Evolutionary conservation across 2,113 vertebrate genomes (phyloP).

Genomic region (cat (Felis catus)): F.catus_Fca126_mat1.0 CM031423.1:70709001-70709500

Average conservation of each 20-base stretch:
- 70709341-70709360: neutral
- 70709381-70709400: neutral
- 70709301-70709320: neutral
- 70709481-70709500: neutral
- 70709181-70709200: neutral
- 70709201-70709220: neutral
- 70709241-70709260: neutral
- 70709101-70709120: neutral
- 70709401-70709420: neutral
- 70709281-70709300: neutral
- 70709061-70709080: neutral
- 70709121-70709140: neutral
- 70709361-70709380: neutral
- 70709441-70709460: neutral
- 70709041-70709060: neutral
- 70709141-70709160: neutral
- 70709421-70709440: neutral
- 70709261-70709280: neutral
- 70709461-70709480: neutral
- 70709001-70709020: neutral
- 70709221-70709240: neutral
- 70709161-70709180: neutral
- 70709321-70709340: neutral
- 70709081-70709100: neutral
- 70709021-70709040: neutral